Conservation (phyloP, 2,888 invertebrate genomes). For the Noctua janthina region DNA sequence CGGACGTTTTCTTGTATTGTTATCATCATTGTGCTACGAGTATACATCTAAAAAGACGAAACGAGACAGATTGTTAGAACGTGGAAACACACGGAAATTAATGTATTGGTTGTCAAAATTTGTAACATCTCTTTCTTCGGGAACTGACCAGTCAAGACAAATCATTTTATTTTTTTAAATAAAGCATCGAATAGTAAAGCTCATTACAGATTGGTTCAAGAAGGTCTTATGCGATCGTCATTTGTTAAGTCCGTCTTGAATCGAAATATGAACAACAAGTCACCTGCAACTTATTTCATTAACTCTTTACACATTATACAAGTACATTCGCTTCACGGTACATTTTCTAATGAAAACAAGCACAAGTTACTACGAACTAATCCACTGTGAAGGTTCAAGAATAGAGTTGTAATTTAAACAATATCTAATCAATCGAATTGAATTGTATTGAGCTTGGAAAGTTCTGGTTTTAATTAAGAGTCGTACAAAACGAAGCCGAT, state of each 20-base stretch:
- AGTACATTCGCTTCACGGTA: background rate
- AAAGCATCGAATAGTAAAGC: too few relatives aligned
- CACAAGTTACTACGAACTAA: conserved; percentile 4
- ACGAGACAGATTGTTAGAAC: background rate
- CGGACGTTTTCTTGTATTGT: background rate
- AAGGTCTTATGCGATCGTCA: too few relatives aligned
- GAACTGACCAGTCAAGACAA: background rate
- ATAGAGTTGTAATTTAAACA: conserved; percentile 17
- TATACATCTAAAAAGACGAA: background rate
- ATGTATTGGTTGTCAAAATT: background rate
- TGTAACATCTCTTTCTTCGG: background rate
- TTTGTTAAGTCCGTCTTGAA: background rate
- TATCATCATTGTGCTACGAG: background rate
- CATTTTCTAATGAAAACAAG: conserved; percentile 11
- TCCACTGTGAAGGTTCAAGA: background rate
- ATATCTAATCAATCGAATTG: conserved; percentile 18
- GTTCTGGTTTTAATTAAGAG: conserved; percentile 12
- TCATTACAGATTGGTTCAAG: too few relatives aligned
- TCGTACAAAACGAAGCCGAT: background rate
- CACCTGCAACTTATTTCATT: too few relatives aligned
- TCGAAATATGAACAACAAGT: background rate
- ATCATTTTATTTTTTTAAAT: too few relatives aligned
- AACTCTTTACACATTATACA: background rate
- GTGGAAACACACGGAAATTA: too few relatives aligned
- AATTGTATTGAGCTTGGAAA: conserved; percentile 20